These are phyloP conservation scores for Ectropis crepuscularia DNA, from an alignment of 2,888 invertebrate genomes.

Conservation along the genomic window DNA sequence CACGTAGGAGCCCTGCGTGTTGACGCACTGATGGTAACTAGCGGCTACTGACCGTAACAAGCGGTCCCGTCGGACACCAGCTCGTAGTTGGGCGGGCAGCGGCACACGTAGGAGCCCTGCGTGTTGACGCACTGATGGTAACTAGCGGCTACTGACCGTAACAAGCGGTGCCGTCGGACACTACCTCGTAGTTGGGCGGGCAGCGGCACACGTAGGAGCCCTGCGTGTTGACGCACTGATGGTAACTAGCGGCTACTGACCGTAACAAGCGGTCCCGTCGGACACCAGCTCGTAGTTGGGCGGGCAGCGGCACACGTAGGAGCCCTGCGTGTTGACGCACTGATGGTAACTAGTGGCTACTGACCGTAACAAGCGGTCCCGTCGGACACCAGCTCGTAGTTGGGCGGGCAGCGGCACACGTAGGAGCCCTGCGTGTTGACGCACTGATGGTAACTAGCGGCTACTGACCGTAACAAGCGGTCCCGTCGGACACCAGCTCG, in stretches of 20 bases:
- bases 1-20: constrained; percentile 89
- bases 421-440: constrained; percentile 90
- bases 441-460: no score
- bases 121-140: constrained; percentile 91
- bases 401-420: constrained; percentile 91
- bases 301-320: constrained; percentile 92
- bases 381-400: constrained; percentile 91
- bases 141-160: constrained; percentile 87
- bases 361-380: constrained; percentile 93
- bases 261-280: constrained; percentile 92
- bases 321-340: constrained; percentile 90
- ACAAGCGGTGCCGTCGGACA: constrained; percentile 92
- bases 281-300: constrained; percentile 91
- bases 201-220: constrained; percentile 92
- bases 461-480: constrained; percentile 90
- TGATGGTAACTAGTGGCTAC: no score
- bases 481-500: constrained; percentile 91
- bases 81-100: constrained; percentile 92
- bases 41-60: constrained; percentile 89
- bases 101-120: constrained; percentile 90
- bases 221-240: constrained; percentile 90
- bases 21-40: constrained; percentile 90
- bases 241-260: no score
- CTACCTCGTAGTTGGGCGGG: constrained; percentile 91
- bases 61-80: constrained; percentile 91